phyloP scores from a whole-genome alignment of 2,113 vertebrate species.

The Mesembrinibis cayennensis region DNA sequence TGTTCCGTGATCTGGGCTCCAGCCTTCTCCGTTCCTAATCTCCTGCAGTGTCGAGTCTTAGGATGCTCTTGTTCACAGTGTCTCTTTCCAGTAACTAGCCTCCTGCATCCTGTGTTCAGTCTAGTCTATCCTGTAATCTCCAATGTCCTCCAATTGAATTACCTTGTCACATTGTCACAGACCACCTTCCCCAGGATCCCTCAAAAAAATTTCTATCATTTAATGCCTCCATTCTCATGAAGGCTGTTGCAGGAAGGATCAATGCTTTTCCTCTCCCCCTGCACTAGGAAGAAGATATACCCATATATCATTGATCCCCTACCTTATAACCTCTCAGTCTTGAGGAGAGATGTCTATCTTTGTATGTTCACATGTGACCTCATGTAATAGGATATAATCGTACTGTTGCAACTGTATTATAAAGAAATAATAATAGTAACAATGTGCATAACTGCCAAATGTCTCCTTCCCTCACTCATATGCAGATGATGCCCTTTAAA shows the following conservation, averaged over 20 bases:
- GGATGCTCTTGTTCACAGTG: not conserved
- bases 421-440: not conserved
- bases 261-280: not conserved
- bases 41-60: not conserved
- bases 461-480: not conserved
- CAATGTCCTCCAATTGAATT: not conserved
- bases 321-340: not conserved
- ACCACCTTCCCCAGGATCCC: not conserved
- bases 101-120: not conserved
- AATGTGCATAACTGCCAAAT: not conserved
- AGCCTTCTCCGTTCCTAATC: not conserved
- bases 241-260: not conserved
- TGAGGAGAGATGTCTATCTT: not conserved
- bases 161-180: not conserved
- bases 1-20: not conserved
- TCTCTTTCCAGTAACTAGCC: not conserved
- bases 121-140: not conserved
- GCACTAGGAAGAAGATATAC: not conserved
- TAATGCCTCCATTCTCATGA: not conserved
- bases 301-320: not conserved
- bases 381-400: not conserved
- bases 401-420: not conserved
- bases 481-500: not conserved
- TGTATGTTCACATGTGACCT: not conserved
- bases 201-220: not conserved